Evolutionary conservation across 2,888 invertebrate species (phyloP), one percentile per base, ranked within the genome.

Genomic region (Drosophila falleni): DNA sequence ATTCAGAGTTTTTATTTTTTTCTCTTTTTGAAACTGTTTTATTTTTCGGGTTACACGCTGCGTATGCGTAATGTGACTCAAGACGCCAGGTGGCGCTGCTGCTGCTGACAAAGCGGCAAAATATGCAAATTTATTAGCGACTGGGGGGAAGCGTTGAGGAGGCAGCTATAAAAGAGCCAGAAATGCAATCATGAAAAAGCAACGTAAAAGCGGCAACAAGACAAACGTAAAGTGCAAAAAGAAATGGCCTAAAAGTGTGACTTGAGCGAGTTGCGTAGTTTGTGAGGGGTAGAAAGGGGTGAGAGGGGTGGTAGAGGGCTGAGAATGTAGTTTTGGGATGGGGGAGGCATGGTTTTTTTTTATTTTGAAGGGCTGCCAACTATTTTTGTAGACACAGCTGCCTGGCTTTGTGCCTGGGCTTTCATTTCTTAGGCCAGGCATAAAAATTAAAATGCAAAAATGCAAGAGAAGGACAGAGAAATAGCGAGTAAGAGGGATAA

Each of bases 211-310:
- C 29, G 66, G 44, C 62, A 70, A 60, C 62, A 46, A 64, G 60
- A 61, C 77, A 65, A 56, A 78, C 39, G 56, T 58, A 76, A 80
- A 82, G 80, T 78, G 74, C 66, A 81, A 54, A 41, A 75, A 80
- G 82, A 78, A 85, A 78, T 84, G 87, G 81, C 87, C 80, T 74
- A 87, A 82, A 84, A 84, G 84, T 87, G 81, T 75, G 80, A 84
- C 75, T 80, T 71, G 78, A 39, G 26, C 35, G n/a, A 50, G 26
- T 53, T 53, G 51, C n/a, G 51, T 23, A 23, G 37, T 23, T 23
- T 3, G n/a, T 2, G 4, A 13, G 23, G 35, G 15, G 29, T 15
- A 15, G 31, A 10, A 60, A 4, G 47, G 1, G 59, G 37, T 8
- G 15, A 39, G 60, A 3, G 37, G 23, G 6, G 37, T 13, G 10